A percentile compares a stretch with the other conserved stretches of the same genome.
phyloP scores from a whole-genome alignment of 2,797 vertebrate genomes.

The Naso thynnoides region DNA sequence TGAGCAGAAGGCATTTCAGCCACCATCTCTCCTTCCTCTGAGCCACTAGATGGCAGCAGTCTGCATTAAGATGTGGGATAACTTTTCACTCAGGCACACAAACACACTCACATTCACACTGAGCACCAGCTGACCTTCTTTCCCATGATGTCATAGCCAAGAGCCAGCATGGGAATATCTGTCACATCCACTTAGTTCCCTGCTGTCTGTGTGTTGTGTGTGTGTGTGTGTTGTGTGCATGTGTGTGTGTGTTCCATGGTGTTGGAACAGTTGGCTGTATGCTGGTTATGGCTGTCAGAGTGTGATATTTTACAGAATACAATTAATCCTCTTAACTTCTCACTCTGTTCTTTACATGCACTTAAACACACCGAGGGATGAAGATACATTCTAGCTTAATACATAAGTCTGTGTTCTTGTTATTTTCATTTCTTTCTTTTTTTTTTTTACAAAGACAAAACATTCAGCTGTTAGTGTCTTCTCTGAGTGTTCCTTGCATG shows the following conservation, averaged over 20 bases:
- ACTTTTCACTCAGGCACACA: neutral
- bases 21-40: neutral
- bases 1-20: neutral
- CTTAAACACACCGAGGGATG: neutral
- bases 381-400: neutral
- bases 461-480: neutral
- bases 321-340: constrained; percentile 11
- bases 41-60: constrained; percentile 80
- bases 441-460: neutral
- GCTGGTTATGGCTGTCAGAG: constrained; percentile 13
- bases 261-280: constrained; percentile 35
- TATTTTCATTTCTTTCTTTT: neutral
- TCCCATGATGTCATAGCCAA: constrained; percentile 68
- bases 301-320: constrained; percentile 33
- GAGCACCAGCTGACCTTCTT: constrained; percentile 30
- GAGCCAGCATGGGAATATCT: constrained; percentile 59
- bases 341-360: neutral
- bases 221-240: constrained; percentile 16
- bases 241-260: constrained; percentile 17
- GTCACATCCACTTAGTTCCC: constrained; percentile 57
- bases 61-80: constrained; percentile 10
- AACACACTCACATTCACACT: constrained; percentile 1
- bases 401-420: neutral
- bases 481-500: constrained; percentile 31
- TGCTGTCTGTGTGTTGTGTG: constrained; percentile 25